These are phyloP conservation scores for Drosophila niveifrons DNA, from an alignment of 2,888 invertebrate genomes.

Conservation along the genomic window DNA sequence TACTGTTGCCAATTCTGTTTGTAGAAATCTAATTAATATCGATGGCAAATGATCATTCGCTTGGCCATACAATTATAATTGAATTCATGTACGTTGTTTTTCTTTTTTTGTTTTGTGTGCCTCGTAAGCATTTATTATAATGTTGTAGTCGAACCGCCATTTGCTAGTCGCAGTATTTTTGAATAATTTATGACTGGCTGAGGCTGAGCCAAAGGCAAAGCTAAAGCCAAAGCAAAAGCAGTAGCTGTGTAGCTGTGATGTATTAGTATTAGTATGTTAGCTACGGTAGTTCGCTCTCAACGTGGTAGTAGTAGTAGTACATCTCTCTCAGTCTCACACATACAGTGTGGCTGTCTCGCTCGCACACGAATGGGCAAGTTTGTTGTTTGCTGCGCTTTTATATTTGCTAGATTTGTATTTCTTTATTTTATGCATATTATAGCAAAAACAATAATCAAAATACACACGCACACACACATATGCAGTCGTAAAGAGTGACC, in stretches of 20 bases:
- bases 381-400: conserved; percentile 22
- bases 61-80: conserved; percentile 17
- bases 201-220: conserved; percentile 16
- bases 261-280: neutral
- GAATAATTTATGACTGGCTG: conserved; percentile 80
- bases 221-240: conserved; percentile 21
- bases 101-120: neutral
- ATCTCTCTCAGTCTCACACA: conserved; percentile 14
- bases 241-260: neutral
- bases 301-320: neutral
- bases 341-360: conserved; percentile 43
- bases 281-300: conserved; percentile 25
- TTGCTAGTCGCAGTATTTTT: conserved; percentile 71
- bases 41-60: conserved; percentile 8
- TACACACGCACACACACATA: conserved; percentile 33
- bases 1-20: conserved; percentile 22
- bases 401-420: conserved; percentile 54
- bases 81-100: neutral
- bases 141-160: conserved; percentile 58
- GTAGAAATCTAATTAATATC: conserved; percentile 9
- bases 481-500: conserved; percentile 39
- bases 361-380: conserved; percentile 34
- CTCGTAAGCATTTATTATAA: conserved; percentile 16
- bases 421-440: conserved; percentile 72
- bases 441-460: conserved; percentile 64